phyloP scores from a whole-genome alignment of 1,140 invertebrate genomes.

The Drosophila kohkoa region DNA sequence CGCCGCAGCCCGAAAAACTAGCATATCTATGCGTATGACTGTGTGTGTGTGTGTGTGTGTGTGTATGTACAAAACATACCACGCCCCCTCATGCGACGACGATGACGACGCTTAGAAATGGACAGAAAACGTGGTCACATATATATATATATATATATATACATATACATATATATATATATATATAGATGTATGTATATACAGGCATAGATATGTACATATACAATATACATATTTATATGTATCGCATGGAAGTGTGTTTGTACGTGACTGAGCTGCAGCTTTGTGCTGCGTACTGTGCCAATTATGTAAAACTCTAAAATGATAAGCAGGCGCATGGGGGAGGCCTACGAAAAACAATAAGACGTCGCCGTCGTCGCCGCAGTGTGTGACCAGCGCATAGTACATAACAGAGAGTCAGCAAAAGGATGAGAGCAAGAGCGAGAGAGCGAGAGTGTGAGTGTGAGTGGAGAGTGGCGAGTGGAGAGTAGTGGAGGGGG shows the following conservation, averaged over 20 bases:
- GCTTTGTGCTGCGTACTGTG: conserved; percentile 36
- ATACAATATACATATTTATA: conserved; percentile 5
- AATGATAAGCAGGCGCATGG: conserved; percentile 70
- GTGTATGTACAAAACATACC: conserved; percentile 56
- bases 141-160: conserved; percentile 26
- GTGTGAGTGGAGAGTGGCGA: conserved; percentile 3
- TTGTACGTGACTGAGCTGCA: conserved; percentile 8
- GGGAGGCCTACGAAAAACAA: conserved; percentile 57
- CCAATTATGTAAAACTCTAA: conserved; percentile 81
- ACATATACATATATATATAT: not conserved
- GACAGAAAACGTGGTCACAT: conserved; percentile 30
- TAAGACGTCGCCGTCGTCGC: conserved; percentile 34
- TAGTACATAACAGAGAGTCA: conserved; percentile 24
- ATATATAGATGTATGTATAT: not conserved
- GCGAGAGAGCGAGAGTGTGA: not conserved
- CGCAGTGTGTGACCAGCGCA: conserved; percentile 1
- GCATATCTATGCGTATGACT: conserved; percentile 8
- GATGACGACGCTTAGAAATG: conserved; percentile 44
- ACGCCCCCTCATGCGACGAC: conserved; percentile 56
- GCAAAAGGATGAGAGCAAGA: not conserved
- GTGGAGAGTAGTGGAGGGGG: not conserved
- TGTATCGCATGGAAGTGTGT: not conserved
- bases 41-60: conserved; percentile 14
- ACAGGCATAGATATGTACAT: not conserved
- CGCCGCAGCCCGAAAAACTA: conserved; percentile 52